Conservation (phyloP, 64 coral and sea anemone species). For the Montipora foliosa region DNA sequence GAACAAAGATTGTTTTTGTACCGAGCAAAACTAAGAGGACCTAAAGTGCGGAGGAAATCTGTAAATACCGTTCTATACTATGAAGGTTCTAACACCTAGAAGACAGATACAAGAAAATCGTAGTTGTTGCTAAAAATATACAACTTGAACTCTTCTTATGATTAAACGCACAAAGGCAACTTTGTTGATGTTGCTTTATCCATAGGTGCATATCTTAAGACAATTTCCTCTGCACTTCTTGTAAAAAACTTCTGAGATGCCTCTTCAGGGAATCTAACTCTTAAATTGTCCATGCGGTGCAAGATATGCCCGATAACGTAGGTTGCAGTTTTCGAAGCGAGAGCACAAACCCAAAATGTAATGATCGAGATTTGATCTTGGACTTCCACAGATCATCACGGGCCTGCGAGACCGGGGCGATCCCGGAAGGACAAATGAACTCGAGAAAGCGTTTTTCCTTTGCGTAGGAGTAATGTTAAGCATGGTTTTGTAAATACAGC, state of each 20-base stretch:
- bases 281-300: constrained; percentile 6
- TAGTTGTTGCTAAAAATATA: not conserved
- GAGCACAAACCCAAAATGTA: not conserved
- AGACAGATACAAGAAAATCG: not conserved
- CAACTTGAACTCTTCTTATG: not conserved
- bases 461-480: constrained; percentile 42
- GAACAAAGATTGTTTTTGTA: not conserved
- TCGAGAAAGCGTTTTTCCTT: not conserved
- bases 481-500: constrained; percentile 37
- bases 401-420: not conserved
- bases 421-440: constrained; percentile 60
- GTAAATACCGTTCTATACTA: constrained; percentile 19
- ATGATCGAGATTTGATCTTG: constrained; percentile 48
- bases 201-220: not conserved
- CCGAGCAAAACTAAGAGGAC: constrained; percentile 5
- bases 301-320: not conserved
- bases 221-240: not conserved
- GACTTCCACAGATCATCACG: not conserved
- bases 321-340: constrained; percentile 19
- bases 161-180: not conserved
- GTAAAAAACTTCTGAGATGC: not conserved
- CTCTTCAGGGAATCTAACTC: not conserved
- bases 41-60: not conserved
- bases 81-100: not conserved
- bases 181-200: not conserved